Evolutionary conservation across 1,140 invertebrate genomes (phyloP), one percentile per base, ranked within the genome.

Genomic region (Hypsibius dujardini): DNA sequence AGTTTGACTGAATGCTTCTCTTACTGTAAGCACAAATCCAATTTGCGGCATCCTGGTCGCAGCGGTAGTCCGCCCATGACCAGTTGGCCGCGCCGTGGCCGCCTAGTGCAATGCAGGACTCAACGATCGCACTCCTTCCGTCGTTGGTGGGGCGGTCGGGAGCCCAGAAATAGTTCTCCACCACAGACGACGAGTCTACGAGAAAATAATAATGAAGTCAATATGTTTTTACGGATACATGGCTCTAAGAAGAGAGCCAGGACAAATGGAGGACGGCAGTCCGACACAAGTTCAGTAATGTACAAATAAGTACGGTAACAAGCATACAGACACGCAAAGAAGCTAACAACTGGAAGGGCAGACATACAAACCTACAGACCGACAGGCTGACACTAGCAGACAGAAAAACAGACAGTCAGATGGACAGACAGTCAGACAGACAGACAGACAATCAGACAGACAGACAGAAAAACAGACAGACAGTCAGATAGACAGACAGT

Each of bases 1-100:
- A 28, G 28, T 28, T 28, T 28, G 28, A 28, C 28, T 28, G 28
- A 28, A 28, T 28, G 28, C 28, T 28, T 28, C 28, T 28, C 62
- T 42, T 12, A 67, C 62, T 42, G 62, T 67, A 67, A 67, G 62
- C 62, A 45, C 62, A 67, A 42, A 67, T 67, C 62, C 62, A 67
- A 45, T 67, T 67, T 28, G 28, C 28, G 62, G 62, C 62, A 7
- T 67, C 62, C 42, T 67, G 62, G 42, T 67, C 62, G 42, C 62
- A 67, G 12, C 62, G 62, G 42, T 67, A 67, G 3, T 67, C 62
- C 12, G 62, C 62, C 62, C 62, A 67, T 45, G 62, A 12, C 62
- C 62, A 67, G 45, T 67, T 67, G 62, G 12, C 42, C 12, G 42
- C 62, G 62, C 62, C 62, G 3, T 67, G 62, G 12, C 62, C 62